Evolutionary conservation across 1,140 invertebrate species (phyloP), one percentile per base, ranked within the genome.

Genomic region (Yoshiicerus persimilis): DNA sequence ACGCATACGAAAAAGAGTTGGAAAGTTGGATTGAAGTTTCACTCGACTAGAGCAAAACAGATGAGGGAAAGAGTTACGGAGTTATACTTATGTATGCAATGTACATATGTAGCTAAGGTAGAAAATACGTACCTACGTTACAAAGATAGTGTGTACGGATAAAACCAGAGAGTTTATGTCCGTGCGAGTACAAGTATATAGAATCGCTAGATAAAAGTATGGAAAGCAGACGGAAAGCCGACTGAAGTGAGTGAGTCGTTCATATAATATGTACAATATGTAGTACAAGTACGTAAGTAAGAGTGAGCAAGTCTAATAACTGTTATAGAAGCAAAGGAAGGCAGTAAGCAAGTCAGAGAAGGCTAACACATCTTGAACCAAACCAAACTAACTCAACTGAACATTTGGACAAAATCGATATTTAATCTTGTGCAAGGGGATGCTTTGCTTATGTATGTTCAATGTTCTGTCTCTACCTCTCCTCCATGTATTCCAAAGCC

Each of bases 341-440:
- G 6, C 39, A n/a, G n/a, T n/a, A n/a, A 70, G 64, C 47, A 70
- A 80, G 75, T n/a, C n/a, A n/a, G n/a, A n/a, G 27, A 30, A 38
- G n/a, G 32, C 75, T 32, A 80, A n/a, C 30, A 80, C 32, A 80
- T 34, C 75, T 32, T 80, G 30, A 80, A 38, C 75, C 32, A 34
- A 80, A 80, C 75, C 75, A 80, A 80, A 80, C 75, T 80, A 80
- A 80, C 75, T 80, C 27, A 80, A 38, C 75, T 41, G 83, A 84
- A 56, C 83, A 66, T 38, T 86, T 64, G 64, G 85, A 70, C 85
- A 86, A 86, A 86, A 86, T 86, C 85, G 85, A 86, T 86, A 86
- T 86, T 86, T 86, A 86, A 86, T 86, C 85, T 86, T 86, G 85
- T 64, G 85, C 85, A 56, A 86, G 83, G 83, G 39, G 83, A 84